Evolutionary conservation across 2,113 vertebrate genomes (phyloP).

Genomic region (Butorides virescens): DNA sequence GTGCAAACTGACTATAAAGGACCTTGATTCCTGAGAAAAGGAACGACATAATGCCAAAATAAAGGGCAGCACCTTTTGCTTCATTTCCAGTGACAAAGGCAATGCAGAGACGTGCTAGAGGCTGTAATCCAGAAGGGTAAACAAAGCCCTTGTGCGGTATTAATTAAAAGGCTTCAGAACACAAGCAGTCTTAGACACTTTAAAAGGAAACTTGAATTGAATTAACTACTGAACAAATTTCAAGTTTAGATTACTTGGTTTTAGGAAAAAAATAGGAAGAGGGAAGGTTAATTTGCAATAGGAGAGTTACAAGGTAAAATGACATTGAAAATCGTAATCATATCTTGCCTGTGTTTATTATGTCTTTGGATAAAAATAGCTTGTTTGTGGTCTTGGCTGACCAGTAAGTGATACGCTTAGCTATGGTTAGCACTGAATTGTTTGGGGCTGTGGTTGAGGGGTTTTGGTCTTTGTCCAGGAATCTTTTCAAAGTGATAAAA

Average conservation of each 20-base stretch:
- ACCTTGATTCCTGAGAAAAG: background rate
- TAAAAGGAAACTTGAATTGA: background rate
- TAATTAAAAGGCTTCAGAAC: constrained; percentile 30
- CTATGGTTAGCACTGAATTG: background rate
- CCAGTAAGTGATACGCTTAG: background rate
- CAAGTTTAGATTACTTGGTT: background rate
- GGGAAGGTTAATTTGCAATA: background rate
- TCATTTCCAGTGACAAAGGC: background rate
- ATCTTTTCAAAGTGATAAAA: background rate
- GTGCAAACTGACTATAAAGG: background rate
- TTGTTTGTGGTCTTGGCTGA: background rate
- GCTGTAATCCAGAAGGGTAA: constrained; percentile 22
- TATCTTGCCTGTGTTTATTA: background rate
- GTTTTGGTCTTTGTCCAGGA: background rate
- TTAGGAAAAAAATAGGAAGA: background rate
- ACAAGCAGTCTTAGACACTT: background rate
- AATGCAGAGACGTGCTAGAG: background rate
- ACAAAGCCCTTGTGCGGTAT: background rate
- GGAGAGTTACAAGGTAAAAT: background rate
- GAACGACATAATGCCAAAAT: constrained; percentile 19
- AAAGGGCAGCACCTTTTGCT: background rate
- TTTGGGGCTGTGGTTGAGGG: background rate
- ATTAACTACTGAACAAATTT: background rate
- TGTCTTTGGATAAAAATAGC: background rate
- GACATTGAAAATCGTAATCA: rapidly evolving